Evolutionary conservation across 2,888 invertebrate genomes (phyloP).

Genomic region (Willowsia nigromaculata): DNA sequence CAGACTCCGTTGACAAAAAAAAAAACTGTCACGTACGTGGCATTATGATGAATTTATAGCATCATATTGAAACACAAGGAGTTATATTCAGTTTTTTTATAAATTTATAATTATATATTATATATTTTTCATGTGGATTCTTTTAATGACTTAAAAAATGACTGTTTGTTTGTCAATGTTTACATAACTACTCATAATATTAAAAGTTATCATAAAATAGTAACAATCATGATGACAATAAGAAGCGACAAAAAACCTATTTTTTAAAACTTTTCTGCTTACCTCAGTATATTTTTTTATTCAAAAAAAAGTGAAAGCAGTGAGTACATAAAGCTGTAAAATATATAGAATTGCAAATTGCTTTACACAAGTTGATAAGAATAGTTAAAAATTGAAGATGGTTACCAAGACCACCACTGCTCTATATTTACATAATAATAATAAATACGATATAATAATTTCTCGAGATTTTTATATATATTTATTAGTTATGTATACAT

Average conservation of each 20-base stretch:
- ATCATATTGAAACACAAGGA: not conserved
- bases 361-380: not conserved
- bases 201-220: not conserved
- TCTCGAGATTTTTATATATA: not conserved
- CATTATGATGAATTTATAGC: not conserved
- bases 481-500: not conserved
- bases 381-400: not conserved
- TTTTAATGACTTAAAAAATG: not conserved
- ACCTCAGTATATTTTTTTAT: too few species aligned
- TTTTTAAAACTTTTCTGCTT: too few species aligned
- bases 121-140: not conserved
- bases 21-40: not conserved
- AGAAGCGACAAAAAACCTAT: too few species aligned
- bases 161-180: not conserved
- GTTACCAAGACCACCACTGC: not conserved
- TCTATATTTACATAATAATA: not conserved
- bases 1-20: not conserved
- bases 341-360: not conserved
- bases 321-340: not conserved
- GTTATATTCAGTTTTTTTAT: not conserved
- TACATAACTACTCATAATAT: not conserved
- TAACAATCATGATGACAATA: not conserved
- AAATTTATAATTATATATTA: not conserved
- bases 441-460: constrained; percentile 7
- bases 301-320: not conserved